These are phyloP conservation scores for Eurystomus glaucurus DNA, from an alignment of 2,797 vertebrate genomes.

Conservation along the genomic window DNA sequence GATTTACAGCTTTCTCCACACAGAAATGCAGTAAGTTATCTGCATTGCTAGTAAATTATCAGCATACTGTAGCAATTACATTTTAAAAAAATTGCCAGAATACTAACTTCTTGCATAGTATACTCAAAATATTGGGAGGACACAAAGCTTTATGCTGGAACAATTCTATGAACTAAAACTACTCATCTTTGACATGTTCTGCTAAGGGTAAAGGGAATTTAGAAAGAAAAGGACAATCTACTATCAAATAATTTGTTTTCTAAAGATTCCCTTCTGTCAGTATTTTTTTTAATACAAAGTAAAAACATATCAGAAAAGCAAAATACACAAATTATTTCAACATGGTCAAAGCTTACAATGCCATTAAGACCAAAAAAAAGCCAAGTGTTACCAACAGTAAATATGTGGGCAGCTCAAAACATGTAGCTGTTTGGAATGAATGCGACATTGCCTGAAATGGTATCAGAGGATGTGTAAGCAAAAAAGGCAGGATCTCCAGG, in stretches of 20 bases:
- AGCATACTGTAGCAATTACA: background rate
- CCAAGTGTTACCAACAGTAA: background rate
- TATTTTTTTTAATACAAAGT: background rate
- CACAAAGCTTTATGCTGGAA: background rate
- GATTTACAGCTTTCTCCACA: background rate
- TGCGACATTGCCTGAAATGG: background rate
- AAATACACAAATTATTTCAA: background rate
- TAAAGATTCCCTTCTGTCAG: background rate
- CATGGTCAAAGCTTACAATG: background rate
- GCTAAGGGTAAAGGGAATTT: background rate
- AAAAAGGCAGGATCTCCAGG: background rate
- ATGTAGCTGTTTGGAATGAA: background rate
- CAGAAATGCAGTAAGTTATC: background rate
- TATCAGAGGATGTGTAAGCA: background rate
- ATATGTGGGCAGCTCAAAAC: background rate
- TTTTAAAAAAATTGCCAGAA: background rate
- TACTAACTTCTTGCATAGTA: background rate
- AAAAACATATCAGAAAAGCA: background rate
- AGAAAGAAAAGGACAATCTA: background rate
- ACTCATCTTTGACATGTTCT: background rate
- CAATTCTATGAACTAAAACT: background rate
- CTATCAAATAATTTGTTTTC: background rate
- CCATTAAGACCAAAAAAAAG: background rate
- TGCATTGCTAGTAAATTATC: background rate
- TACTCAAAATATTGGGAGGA: background rate